Percentiles rank a stretch among this genome's conserved stretches.
Conservation (phyloP, 2,113 vertebrate species). For the Cheilinus undulatus region DNA sequence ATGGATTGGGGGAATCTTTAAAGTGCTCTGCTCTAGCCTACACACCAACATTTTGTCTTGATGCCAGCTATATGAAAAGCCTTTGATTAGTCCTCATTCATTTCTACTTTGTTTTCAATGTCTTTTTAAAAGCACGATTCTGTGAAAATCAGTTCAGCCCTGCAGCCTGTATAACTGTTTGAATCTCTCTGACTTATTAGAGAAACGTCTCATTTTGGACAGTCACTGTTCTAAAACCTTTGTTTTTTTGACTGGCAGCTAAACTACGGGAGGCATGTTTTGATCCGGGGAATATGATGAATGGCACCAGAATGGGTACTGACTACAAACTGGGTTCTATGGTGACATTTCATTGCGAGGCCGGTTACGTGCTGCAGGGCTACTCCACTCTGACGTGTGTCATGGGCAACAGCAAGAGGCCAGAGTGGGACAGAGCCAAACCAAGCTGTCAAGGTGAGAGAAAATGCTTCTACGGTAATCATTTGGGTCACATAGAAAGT, state of each 20-base stretch:
- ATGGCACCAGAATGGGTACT: slow-evolving; percentile 94
- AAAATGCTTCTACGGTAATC: slow-evolving; percentile 23
- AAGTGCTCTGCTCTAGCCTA: slow-evolving; percentile 8
- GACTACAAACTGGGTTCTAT: slow-evolving; percentile 99
- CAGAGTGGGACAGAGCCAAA: slow-evolving; percentile 94
- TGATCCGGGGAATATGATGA: slow-evolving; percentile 98
- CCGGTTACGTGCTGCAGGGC: slow-evolving; percentile 95
- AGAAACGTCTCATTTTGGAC: slow-evolving; percentile 1
- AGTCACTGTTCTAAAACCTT: slow-evolving; percentile 33
- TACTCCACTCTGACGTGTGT: slow-evolving; percentile 98
- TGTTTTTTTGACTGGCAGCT: slow-evolving; percentile 81
- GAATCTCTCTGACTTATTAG: neutral
- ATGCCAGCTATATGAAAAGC: slow-evolving; percentile 27
- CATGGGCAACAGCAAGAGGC: slow-evolving; percentile 96
- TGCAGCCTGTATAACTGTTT: slow-evolving; percentile 5
- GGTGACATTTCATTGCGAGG: slow-evolving; percentile 97
- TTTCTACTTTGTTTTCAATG: slow-evolving; percentile 16
- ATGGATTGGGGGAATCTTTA: slow-evolving; percentile 11
- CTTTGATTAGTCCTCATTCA: neutral
- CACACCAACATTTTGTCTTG: slow-evolving; percentile 16
- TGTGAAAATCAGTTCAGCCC: slow-evolving; percentile 18
- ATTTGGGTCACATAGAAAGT: slow-evolving; percentile 27
- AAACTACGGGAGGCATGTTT: slow-evolving; percentile 98
- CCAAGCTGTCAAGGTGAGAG: slow-evolving; percentile 95
- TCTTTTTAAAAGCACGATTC: slow-evolving; percentile 17